Conservation (phyloP, 2,888 invertebrate genomes). For the Lasioglossum oenotherae region DNA sequence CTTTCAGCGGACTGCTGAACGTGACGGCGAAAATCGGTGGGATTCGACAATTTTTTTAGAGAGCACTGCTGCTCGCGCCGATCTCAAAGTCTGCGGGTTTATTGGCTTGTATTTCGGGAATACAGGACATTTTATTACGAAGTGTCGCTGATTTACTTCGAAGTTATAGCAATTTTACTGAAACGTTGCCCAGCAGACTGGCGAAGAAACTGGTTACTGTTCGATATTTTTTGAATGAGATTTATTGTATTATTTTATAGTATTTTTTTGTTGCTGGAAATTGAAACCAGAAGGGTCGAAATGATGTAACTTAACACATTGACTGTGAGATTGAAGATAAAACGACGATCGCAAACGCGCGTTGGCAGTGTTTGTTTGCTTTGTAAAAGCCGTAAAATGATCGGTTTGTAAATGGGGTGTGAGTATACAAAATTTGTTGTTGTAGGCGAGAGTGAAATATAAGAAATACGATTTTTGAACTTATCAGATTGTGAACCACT, state of each 20-base stretch:
- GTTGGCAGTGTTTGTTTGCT: background rate
- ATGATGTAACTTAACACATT: background rate
- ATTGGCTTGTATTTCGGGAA: background rate
- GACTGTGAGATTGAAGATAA: background rate
- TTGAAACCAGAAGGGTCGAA: background rate
- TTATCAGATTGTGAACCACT: background rate
- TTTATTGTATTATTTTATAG: background rate
- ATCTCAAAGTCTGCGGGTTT: background rate
- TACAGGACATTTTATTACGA: background rate
- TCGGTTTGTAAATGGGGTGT: background rate
- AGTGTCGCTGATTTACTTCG: background rate
- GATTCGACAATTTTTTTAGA: background rate
- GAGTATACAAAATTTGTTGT: background rate
- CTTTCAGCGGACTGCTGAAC: background rate
- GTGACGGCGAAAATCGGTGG: background rate
- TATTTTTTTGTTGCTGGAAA: background rate
- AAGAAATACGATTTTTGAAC: background rate
- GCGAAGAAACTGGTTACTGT: background rate
- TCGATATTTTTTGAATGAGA: background rate
- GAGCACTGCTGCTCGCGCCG: background rate
- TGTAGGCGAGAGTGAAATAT: background rate
- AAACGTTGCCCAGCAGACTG: background rate
- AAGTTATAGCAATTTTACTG: too few relatives aligned
- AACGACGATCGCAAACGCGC: background rate
- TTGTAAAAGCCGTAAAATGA: background rate